phyloP scores from a whole-genome alignment of 1,140 invertebrate genomes.

The Drosophila auraria region DNA sequence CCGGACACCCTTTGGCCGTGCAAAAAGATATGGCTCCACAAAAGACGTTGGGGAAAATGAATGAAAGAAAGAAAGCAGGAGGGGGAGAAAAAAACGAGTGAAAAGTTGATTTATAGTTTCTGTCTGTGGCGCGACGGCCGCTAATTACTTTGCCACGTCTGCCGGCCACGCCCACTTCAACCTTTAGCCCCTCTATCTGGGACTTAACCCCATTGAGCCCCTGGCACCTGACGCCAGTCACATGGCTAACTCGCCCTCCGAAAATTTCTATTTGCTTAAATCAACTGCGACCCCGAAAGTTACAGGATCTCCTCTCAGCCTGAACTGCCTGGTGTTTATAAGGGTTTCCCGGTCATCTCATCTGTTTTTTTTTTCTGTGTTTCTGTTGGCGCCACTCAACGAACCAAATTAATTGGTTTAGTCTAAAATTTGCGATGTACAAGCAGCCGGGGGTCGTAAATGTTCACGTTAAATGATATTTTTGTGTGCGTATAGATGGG shows the following conservation, averaged over 20 bases:
- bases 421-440: constrained; percentile 28
- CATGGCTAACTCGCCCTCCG: constrained; percentile 6
- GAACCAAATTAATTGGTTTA: constrained; percentile 53
- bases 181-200: constrained; percentile 4
- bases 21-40: constrained; percentile 41
- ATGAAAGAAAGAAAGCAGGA: background rate
- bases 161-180: constrained; percentile 58
- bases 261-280: constrained; percentile 72
- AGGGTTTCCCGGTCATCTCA: background rate
- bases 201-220: constrained; percentile 12
- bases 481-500: background rate
- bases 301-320: constrained; percentile 3
- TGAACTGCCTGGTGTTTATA: background rate
- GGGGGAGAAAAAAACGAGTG: constrained; percentile 4
- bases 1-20: background rate
- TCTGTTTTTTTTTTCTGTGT: background rate
- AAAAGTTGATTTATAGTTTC: constrained; percentile 82
- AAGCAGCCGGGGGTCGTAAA: constrained; percentile 7
- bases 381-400: constrained; percentile 14
- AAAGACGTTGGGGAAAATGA: constrained; percentile 35
- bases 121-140: constrained; percentile 73
- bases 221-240: constrained; percentile 51
- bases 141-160: constrained; percentile 82
- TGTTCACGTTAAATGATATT: background rate
- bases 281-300: constrained; percentile 58